A percentile compares a stretch with the other conserved stretches of the same genome.
These are phyloP conservation scores for Oscheius sp. DNA, from an alignment of 2,888 invertebrate genomes.

Conservation along the genomic window DNA sequence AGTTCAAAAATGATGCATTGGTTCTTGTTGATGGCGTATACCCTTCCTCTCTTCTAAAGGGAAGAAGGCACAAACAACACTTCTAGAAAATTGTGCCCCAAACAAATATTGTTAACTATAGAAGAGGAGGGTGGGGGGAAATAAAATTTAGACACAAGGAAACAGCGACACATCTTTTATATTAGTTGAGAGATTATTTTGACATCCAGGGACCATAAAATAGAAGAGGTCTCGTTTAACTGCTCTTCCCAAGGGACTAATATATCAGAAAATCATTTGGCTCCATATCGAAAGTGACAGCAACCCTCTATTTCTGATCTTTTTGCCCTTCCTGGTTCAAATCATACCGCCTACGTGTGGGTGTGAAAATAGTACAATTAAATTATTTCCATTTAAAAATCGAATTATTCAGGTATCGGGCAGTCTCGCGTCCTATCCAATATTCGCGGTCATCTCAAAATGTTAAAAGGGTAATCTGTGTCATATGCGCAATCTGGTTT, in stretches of 20 bases:
- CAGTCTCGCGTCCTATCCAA: constrained; percentile 97
- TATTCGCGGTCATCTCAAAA: constrained; percentile 98
- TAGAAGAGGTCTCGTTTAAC: neutral
- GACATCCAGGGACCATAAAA: constrained; percentile 6
- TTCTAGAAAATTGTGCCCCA: neutral
- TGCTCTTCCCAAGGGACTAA: too few species aligned
- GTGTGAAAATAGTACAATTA: neutral
- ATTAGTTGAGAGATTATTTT: too few species aligned
- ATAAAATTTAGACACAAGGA: too few species aligned
- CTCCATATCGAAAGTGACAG: too few species aligned
- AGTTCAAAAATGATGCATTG: constrained; percentile 13
- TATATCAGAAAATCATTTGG: too few species aligned
- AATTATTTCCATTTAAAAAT: too few species aligned
- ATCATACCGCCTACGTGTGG: too few species aligned
- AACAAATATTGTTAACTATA: neutral
- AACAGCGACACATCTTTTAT: too few species aligned
- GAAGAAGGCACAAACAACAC: constrained; percentile 1
- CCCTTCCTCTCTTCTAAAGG: constrained; percentile 2
- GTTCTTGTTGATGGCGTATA: constrained; percentile 14
- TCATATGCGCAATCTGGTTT: constrained; percentile 93
- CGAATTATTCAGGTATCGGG: constrained; percentile 85
- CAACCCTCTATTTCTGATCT: too few species aligned
- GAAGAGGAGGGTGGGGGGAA: too few species aligned
- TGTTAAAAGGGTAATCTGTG: constrained; percentile 87
- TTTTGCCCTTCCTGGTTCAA: neutral